phyloP scores from a whole-genome alignment of 2,797 vertebrate species.

The Myotis vivesi region DNA sequence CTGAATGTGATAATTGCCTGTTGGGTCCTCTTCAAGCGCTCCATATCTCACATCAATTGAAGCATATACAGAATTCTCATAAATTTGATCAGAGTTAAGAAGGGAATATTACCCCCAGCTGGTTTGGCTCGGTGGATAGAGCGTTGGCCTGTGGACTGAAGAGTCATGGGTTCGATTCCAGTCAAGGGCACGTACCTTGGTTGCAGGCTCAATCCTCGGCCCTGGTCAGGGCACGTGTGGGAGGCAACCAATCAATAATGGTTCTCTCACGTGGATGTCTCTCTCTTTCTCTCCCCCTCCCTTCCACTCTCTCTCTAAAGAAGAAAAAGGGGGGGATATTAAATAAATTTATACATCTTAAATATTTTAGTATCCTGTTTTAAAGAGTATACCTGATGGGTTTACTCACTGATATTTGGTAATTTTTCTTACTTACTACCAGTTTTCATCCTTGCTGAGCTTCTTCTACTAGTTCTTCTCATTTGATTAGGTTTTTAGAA shows the following conservation, averaged over 20 bases:
- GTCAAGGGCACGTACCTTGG: too few species aligned
- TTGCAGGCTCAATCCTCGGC: too few species aligned
- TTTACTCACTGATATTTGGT: neutral
- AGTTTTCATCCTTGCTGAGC: neutral
- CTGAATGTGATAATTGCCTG: neutral
- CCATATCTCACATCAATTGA: neutral
- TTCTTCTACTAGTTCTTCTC: neutral
- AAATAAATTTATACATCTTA: neutral
- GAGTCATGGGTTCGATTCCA: too few species aligned
- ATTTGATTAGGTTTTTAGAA: neutral
- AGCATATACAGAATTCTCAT: neutral
- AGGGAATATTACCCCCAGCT: neutral
- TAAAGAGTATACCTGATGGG: neutral
- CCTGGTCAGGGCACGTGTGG: too few species aligned
- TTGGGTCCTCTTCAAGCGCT: neutral
- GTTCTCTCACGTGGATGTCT: too few species aligned
- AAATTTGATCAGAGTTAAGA: neutral
- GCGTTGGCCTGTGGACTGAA: too few species aligned
- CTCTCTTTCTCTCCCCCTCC: too few species aligned
- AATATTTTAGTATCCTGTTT: slow-evolving; percentile 6
- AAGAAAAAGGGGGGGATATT: too few species aligned
- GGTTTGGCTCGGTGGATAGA: too few species aligned
- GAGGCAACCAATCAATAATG: too few species aligned
- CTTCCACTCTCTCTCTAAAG: too few species aligned
- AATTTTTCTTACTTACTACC: neutral